Base-by-base conservation (phyloP, 2,888 invertebrate species). In the Patella pellucida region DNA sequence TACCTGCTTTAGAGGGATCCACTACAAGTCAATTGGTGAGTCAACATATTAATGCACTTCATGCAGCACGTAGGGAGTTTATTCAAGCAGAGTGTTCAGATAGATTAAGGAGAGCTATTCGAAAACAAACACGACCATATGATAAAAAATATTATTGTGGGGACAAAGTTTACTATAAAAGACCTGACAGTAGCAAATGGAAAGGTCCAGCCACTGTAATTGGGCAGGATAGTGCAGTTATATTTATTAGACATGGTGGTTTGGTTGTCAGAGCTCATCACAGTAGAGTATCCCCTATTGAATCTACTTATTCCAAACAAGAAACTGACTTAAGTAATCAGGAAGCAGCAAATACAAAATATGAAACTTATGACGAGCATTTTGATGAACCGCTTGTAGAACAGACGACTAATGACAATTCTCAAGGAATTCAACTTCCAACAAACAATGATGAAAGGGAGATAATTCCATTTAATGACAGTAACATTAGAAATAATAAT, bases 1-100 rank as follows among this genome's bases (percentile, higher is more conserved):
- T 73, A n/a, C 73, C 76, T 41, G 69, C 76, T 14, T 51, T 76
- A 23, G 76, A 76, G 56, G 76, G 76, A 15, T n/a, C 69, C 12
- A 76, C 76, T 4, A 16, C 14, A 27, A 76, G 71, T 69, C 41
- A 73, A 69, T 19, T 19, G n/a, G 73, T 76, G n/a, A 69, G 76
- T 12, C 41, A 69, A 16, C 73, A 76, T 51, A 73, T 76, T 23
- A 23, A 68, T 51, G 9, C 54, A n/a, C 54, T 73, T 16, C 50
- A 73, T 54, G 41, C 52, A n/a, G 69, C 72, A 15, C 68, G 76
- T 16, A 51, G n/a, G 31, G 68, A 75, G 67, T 27, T 27, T 27
- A 27, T 27, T 27, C 27, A 27, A 27, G 72, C 75, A 50, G 72
- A 75, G 50, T 50, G 73, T 51, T 74, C 71, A 52, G 77, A 77